Base-by-base conservation (phyloP, 2,797 vertebrate genomes). In the Lacerta bilineata region DNA sequence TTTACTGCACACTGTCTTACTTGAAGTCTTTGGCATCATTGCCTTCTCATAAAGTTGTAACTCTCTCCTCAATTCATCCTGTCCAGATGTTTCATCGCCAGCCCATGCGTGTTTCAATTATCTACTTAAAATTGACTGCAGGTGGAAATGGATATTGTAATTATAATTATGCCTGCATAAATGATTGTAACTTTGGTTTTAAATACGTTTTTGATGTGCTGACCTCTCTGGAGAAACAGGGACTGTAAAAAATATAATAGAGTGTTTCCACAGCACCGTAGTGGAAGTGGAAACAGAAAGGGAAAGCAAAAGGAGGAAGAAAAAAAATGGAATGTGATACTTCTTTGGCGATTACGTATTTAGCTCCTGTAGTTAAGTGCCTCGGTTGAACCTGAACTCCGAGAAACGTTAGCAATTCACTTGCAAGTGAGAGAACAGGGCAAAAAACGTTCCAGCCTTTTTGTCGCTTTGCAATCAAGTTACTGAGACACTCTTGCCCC, bases 151-250 rank as follows among this genome's bases (percentile, higher is more conserved):
- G 92, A 90, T 93, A 86, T 83, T 91, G 13, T 91, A 94, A 87
- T 95, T 94, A 76, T 85, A 3, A 87, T 89, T 95, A 88, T 36
- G 87, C 89, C 18, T 91, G 91, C 78, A 90, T 85, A 90, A 91
- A 92, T 95, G 90, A 92, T 87, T 95, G 85, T 80, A 74, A 90
- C 91, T 91, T 93, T 92, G 64, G 89, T 36, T 83, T 95, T 95
- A 94, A 93, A 88, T 87, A 50, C 61, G 25, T 77, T 92, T 59
- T 15, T 80, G 55, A 75, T 66, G 68, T 66, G 36, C 71, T 83
- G 82, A 23, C 68, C 79, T 3, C 88, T 92, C 93, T 94, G 87
- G 79, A 88, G 68, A 83, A 79, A 64, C 0, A 5, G 36, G 72
- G 25, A 85, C 83, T 85, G 66, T 87, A 29, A 92, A 92, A 92